Conservation (phyloP, 2,797 vertebrate species). For the Rhinichthys osculus region DNA sequence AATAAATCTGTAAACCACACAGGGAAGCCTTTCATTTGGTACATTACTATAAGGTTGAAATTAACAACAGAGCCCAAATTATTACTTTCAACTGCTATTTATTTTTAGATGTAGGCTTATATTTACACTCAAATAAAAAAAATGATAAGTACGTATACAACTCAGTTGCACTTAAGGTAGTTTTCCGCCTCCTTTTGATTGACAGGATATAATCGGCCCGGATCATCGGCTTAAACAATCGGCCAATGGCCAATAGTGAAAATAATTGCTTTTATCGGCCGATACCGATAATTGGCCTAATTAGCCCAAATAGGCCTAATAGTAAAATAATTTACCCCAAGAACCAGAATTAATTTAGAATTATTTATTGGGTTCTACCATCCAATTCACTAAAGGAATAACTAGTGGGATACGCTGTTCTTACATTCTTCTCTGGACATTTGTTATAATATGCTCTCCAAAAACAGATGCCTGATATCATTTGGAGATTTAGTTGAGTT, state of each 20-base stretch:
- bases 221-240: not conserved
- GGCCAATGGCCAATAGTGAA: not conserved
- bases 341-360: not conserved
- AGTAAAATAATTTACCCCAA: not conserved
- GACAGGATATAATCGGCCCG: not conserved
- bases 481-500: not conserved
- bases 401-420: not conserved
- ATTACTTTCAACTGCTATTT: not conserved
- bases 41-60: not conserved
- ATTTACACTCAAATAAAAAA: not conserved
- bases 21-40: not conserved
- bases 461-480: constrained; percentile 20
- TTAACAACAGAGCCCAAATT: not conserved
- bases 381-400: not conserved
- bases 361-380: not conserved
- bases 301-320: not conserved
- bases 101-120: not conserved
- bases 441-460: not conserved
- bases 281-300: not conserved
- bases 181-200: not conserved
- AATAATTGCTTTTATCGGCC: not conserved
- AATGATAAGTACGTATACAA: not conserved
- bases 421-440: not conserved
- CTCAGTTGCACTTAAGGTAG: not conserved
- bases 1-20: not conserved